A percentile compares a stretch with the other conserved stretches of the same genome.
phyloP scores from a whole-genome alignment of 1,140 invertebrate genomes.

The Drosophila dunni region DNA sequence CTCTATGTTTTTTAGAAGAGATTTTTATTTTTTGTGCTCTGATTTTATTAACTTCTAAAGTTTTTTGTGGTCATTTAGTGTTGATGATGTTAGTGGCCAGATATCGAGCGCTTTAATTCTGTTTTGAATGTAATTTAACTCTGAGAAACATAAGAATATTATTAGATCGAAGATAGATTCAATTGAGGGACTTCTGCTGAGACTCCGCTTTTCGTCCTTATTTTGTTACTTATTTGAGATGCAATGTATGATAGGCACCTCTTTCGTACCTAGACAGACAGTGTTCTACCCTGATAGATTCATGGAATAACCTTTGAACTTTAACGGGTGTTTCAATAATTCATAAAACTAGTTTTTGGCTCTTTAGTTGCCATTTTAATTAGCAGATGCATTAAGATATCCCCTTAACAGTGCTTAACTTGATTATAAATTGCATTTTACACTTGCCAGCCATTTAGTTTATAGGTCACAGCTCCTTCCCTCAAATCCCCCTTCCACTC shows the following conservation, averaged over 20 bases:
- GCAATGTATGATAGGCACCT: too few relatives aligned
- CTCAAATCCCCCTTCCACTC: neutral
- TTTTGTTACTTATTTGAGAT: too few relatives aligned
- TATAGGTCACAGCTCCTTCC: slow-evolving; percentile 29
- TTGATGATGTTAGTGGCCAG: slow-evolving; percentile 33
- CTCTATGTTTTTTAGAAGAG: slow-evolving; percentile 52
- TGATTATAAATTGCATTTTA: slow-evolving; percentile 49
- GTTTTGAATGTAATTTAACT: slow-evolving; percentile 46
- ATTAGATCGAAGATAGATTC: too few relatives aligned
- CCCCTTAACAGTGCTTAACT: slow-evolving; percentile 27
- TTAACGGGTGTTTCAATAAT: neutral
- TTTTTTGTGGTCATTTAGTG: slow-evolving; percentile 27
- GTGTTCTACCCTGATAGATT: slow-evolving; percentile 11
- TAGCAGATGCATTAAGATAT: slow-evolving; percentile 57
- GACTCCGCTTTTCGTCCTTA: too few relatives aligned
- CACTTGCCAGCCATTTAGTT: slow-evolving; percentile 48
- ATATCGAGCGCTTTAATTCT: slow-evolving; percentile 47
- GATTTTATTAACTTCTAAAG: slow-evolving; percentile 34
- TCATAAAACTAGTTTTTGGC: slow-evolving; percentile 3
- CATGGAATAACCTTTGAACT: slow-evolving; percentile 11
- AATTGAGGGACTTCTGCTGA: too few relatives aligned
- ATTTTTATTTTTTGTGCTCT: slow-evolving; percentile 13
- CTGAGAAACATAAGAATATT: too few relatives aligned
- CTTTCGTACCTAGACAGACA: too few relatives aligned
- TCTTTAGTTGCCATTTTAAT: slow-evolving; percentile 49